Base-by-base conservation (phyloP, 2,888 invertebrate species). In the Zygothrica quintamaculata region DNA sequence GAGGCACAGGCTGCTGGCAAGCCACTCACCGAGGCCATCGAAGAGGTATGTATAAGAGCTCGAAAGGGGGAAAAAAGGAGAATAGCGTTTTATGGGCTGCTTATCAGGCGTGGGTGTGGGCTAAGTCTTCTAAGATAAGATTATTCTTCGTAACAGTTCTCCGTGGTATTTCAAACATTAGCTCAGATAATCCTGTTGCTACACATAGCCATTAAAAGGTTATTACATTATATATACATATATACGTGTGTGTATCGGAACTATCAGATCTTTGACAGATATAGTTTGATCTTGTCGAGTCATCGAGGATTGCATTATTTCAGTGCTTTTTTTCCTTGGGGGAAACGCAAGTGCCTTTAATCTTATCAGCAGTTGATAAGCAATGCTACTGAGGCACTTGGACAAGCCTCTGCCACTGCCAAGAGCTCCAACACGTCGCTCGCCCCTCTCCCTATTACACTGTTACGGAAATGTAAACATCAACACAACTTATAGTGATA, bases 1-100 rank as follows among this genome's bases (percentile, higher is more conserved):
- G 88, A 90, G 76, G 90, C 91, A 11, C 90, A 91, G 72, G 88
- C 89, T 64, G 88, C 88, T 59, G 91, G 91, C 22, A 90, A 90
- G 78, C 89, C 91, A 13, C 85, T 91, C 15, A 87, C 81, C 42
- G 91, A 91, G 74, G 91, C 90, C 37, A 90, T 91, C 73, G 90
- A 91, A 61, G 90, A 91, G 89, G 91, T 91, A 69, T 75, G 87
- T 60, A 43, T 16, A 0, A n/a, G n/a, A n/a, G n/a, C 34, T 7
- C 9, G 11, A 11, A 7, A 33, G 8, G 11, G 15, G 3, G 11
- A 26, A 33, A 5, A 22, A 9, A 2, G 40, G 16, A 39, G 9
- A 6, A n/a, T 11, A 13, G 13, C 6, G 6, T 31, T 36, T 57
- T 18, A 56, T 2, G 25, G 8, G 9, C 1, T 6, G 29, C 36